Conservation (phyloP, 2,888 invertebrate genomes). For the Aleiodes testaceus region DNA sequence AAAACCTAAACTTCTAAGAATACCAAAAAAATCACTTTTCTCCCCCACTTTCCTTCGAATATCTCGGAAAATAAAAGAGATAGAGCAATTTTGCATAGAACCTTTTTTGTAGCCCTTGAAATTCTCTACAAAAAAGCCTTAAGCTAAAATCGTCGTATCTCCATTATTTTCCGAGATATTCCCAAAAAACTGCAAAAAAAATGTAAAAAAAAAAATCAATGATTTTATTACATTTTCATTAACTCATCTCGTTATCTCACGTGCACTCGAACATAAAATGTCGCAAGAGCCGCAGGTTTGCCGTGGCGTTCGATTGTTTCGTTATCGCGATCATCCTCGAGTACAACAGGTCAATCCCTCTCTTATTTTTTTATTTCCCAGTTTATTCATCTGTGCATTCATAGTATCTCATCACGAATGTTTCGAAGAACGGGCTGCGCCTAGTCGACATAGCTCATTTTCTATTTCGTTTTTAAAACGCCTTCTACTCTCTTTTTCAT, state of each 20-base stretch:
- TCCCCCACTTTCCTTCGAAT: too few species aligned
- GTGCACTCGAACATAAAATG: slow-evolving; percentile 22
- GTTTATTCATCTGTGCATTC: slow-evolving; percentile 14
- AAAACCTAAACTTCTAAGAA: too few species aligned
- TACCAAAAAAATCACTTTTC: too few species aligned
- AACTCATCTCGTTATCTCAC: slow-evolving; percentile 38
- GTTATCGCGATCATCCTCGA: slow-evolving; percentile 68
- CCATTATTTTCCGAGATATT: too few species aligned
- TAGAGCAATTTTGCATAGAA: too few species aligned
- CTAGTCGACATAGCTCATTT: slow-evolving; percentile 44
- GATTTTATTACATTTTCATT: background rate
- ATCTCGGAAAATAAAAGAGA: too few species aligned
- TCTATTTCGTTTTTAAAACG: slow-evolving; percentile 24
- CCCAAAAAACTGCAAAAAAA: slow-evolving; percentile 5
- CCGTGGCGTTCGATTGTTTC: slow-evolving; percentile 66
- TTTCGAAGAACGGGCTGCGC: slow-evolving; percentile 42
- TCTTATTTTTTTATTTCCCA: slow-evolving; percentile 53
- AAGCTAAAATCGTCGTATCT: too few species aligned
- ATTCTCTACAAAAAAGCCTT: too few species aligned
- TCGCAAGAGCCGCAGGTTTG: slow-evolving; percentile 34
- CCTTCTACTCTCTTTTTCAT: slow-evolving; percentile 38
- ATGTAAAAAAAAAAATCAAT: background rate
- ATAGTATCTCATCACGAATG: slow-evolving; percentile 18
- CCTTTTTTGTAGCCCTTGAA: too few species aligned
- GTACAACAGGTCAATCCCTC: slow-evolving; percentile 54